phyloP scores from a whole-genome alignment of 2,797 vertebrate genomes.

The Nannoperca australis region DNA sequence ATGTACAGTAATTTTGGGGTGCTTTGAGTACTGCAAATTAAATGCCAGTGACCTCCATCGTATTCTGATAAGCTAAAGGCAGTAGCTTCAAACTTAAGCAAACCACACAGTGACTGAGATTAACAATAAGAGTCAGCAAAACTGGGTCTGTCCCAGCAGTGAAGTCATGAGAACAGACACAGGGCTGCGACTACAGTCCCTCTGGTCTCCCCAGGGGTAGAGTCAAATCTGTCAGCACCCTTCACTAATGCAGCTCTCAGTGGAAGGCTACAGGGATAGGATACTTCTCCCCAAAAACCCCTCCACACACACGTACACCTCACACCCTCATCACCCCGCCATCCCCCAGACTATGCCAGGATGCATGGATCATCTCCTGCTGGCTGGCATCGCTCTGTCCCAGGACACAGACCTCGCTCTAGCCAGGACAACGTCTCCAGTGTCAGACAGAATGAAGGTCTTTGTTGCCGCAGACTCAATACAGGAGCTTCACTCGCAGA shows the following conservation, averaged over 20 bases:
- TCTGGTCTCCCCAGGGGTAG: conserved; percentile 46
- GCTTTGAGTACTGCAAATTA: conserved; percentile 12
- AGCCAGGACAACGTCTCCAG: conserved; percentile 63
- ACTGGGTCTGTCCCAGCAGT: conserved; percentile 56
- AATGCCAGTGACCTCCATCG: conserved; percentile 11
- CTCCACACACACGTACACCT: conserved; percentile 5
- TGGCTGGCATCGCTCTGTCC: conserved; percentile 63
- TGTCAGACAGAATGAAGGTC: conserved; percentile 75
- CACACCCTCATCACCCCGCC: conserved; percentile 29
- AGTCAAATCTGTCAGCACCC: conserved; percentile 68
- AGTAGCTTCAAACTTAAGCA: conserved; percentile 25
- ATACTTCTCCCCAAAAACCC: conserved; percentile 44
- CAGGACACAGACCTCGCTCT: conserved; percentile 49
- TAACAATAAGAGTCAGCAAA: conserved; percentile 58
- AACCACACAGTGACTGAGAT: conserved; percentile 21
- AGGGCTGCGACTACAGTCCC: conserved; percentile 51
- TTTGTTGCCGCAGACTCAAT: conserved; percentile 72
- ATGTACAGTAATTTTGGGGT: neutral
- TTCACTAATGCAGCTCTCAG: conserved; percentile 64
- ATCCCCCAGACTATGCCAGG: conserved; percentile 47
- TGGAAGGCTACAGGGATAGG: conserved; percentile 43
- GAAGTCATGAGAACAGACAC: conserved; percentile 78
- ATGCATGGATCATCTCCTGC: conserved; percentile 54
- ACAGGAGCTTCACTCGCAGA: conserved; percentile 49
- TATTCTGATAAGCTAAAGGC: conserved; percentile 1